These are phyloP conservation scores for Argya squamiceps DNA, from an alignment of 2,797 vertebrate species.

Conservation along the genomic window DNA sequence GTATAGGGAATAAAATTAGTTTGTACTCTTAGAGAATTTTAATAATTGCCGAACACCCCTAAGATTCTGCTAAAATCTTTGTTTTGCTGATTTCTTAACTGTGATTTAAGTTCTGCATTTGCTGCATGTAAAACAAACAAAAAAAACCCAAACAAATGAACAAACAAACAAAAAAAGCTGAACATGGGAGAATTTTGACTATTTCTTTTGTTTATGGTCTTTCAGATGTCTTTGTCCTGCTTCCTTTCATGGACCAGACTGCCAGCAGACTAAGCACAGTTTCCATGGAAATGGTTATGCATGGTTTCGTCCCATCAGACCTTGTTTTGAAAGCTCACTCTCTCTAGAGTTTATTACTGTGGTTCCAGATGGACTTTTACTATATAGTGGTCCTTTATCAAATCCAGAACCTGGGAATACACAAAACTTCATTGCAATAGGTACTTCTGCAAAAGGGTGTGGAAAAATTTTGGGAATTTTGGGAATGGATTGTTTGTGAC, in stretches of 20 bases:
- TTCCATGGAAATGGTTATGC: conserved; percentile 87
- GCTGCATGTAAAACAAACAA: not conserved
- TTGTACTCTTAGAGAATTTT: not conserved
- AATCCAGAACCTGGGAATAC: conserved; percentile 79
- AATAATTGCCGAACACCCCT: not conserved
- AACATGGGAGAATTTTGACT: not conserved
- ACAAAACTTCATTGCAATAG: conserved; percentile 86
- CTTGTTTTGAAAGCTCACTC: conserved; percentile 84
- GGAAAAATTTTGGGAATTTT: not conserved
- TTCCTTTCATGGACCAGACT: conserved; percentile 85
- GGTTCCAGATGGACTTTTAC: conserved; percentile 81
- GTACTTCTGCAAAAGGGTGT: conserved; percentile 63
- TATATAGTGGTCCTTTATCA: conserved; percentile 84
- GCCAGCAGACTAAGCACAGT: conserved; percentile 87
- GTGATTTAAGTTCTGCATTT: not conserved
- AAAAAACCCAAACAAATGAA: not conserved
- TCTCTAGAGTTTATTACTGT: conserved; percentile 87
- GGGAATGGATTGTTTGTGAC: not conserved
- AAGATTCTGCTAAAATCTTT: not conserved
- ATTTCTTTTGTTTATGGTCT: not conserved
- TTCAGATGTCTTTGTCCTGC: conserved; percentile 84
- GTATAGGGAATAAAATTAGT: not conserved
- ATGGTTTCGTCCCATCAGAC: conserved; percentile 85
- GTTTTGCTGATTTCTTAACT: not conserved
- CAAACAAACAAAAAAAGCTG: not conserved